These are phyloP conservation scores for Samia ricini DNA, from an alignment of 1,140 invertebrate species.

Conservation along the genomic window DNA sequence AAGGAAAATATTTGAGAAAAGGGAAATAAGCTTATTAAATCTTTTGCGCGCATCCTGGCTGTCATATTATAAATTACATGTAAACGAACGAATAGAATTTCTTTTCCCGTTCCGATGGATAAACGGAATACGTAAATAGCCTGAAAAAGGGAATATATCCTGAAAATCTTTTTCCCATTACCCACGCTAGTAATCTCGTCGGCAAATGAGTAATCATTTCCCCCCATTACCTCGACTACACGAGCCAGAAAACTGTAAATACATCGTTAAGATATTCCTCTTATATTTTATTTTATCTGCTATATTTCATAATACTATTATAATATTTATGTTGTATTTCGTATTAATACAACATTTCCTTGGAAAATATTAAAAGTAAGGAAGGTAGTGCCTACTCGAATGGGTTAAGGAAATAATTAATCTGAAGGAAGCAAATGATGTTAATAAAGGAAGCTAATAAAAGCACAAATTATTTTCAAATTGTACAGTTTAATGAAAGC, in stretches of 20 bases:
- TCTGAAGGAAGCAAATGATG: too few species aligned
- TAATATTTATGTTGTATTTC: background rate
- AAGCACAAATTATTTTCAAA: too few species aligned
- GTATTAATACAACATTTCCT: background rate
- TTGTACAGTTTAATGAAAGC: too few species aligned
- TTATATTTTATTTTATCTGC: slow-evolving; percentile 8
- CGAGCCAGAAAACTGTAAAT: slow-evolving; percentile 23
- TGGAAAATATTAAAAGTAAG: background rate
- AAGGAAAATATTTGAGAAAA: too few species aligned
- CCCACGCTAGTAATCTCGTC: slow-evolving; percentile 14
- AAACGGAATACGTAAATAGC: slow-evolving; percentile 9
- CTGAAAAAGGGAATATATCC: slow-evolving; percentile 7
- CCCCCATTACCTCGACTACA: slow-evolving; percentile 23
- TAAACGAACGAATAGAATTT: background rate
- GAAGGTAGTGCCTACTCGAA: background rate
- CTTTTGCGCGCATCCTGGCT: background rate
- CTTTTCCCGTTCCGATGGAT: background rate
- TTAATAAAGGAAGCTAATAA: too few species aligned
- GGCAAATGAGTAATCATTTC: slow-evolving; percentile 39
- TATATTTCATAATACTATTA: background rate
- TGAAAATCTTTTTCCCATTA: slow-evolving; percentile 29
- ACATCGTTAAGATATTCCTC: slow-evolving; percentile 19
- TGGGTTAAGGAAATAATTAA: background rate
- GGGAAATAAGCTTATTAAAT: background rate
- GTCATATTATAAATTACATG: background rate